Evolutionary conservation across 2,113 vertebrate genomes (phyloP), one percentile per base, ranked within the genome.

Genomic region (Oryctolagus cuniculus): DNA sequence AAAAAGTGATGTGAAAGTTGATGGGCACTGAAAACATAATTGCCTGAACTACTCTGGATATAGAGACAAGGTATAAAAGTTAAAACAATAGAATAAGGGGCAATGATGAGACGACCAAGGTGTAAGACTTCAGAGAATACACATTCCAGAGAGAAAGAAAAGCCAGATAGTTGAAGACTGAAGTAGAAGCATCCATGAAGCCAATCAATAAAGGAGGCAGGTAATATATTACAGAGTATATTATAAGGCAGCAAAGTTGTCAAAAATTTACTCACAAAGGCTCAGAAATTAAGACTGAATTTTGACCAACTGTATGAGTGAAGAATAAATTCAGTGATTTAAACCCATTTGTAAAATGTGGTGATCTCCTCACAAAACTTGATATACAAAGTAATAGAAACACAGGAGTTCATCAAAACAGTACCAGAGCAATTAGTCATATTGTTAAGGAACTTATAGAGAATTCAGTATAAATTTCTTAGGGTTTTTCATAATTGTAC

Each of bases 181-280:
- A 85, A 77, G 49, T 27, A 44, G 51, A 87, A 69, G 21, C 27
- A 81, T 58, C 10, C 12, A n/a, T 75, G 16, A 87, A 81, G n/a
- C 4, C 53, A 93, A 38, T 3, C n/a, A 86, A 69, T 49, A n/a
- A 79, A 81, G 8, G 27, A 75, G 13, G 10, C 29, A 91, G 17
- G 17, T 21, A 72, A 13, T 73, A 81, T 74, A 87, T 93, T 44
- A 72, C 15, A n/a, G 21, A 67, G 5, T 3, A 73, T 78, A 73
- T 22, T 78, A 21, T 17, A 78, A 96, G 17, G 49, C 87, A 96
- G 58, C 44, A 89, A 81, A 77, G 31, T n/a, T 70, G 17, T 55
- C 31, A 88, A 13, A 78, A 87, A 75, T 93, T 17, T 58, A 51
- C n/a, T 75, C 4, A 90, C 34, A 66, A 92, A 77, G 22, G 1